Conservation (phyloP, 37 sponge, comb jelly and placozoan genomes). For the Chondrilla cf. caribensis region DNA sequence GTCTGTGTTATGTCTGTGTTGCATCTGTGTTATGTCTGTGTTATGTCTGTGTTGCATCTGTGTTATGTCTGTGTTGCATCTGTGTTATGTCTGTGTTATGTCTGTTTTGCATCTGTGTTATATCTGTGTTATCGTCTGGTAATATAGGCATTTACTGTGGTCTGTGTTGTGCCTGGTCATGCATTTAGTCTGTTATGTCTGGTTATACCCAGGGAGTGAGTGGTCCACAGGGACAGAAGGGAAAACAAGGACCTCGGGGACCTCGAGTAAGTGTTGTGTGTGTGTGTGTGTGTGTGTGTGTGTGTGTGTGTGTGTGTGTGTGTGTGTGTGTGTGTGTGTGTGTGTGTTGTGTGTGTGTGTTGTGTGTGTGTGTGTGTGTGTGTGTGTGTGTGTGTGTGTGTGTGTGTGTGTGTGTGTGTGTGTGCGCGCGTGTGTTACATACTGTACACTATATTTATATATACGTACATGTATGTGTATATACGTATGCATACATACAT, state of each 20-base stretch:
- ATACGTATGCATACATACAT: too few species aligned
- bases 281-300: constrained; percentile 29
- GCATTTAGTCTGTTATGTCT: too few species aligned
- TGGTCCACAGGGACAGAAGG: neutral
- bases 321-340: constrained; percentile 27
- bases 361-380: constrained; percentile 17
- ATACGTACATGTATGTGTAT: neutral
- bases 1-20: too few species aligned
- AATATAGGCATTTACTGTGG: too few species aligned
- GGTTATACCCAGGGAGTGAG: too few species aligned
- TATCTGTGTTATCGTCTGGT: too few species aligned
- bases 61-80: too few species aligned
- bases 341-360: neutral
- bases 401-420: constrained; percentile 35
- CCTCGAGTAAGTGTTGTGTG: constrained; percentile 2
- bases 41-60: too few species aligned
- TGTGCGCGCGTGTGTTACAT: constrained; percentile 3
- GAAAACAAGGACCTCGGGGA: neutral
- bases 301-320: constrained; percentile 40
- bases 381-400: constrained; percentile 37
- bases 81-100: too few species aligned
- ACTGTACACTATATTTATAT: neutral
- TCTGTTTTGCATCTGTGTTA: too few species aligned
- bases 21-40: too few species aligned
- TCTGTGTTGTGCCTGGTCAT: too few species aligned